Conservation (phyloP, 1,140 invertebrate species). For the Sitodiplosis mosellana region DNA sequence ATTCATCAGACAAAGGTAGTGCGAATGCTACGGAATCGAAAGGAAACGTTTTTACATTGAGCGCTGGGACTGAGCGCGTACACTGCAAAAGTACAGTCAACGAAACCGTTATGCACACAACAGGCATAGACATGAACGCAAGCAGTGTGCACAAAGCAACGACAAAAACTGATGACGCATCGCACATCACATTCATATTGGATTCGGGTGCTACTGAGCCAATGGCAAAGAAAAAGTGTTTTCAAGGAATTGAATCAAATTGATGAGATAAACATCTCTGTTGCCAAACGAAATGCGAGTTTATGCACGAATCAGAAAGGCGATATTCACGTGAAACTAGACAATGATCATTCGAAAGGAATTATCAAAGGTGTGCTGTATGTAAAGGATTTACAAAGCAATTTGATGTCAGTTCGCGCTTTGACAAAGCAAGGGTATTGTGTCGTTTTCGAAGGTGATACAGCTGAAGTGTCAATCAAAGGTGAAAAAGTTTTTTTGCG, state of each 20-base stretch:
- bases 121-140: no score
- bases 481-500: not conserved
- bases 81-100: no score
- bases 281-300: constrained; percentile 7
- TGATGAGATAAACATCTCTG: constrained; percentile 7
- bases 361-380: not conserved
- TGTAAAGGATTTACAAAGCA: not conserved
- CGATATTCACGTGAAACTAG: constrained; percentile 6
- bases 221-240: constrained; percentile 6
- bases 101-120: no score
- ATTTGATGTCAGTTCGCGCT: not conserved
- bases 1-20: not conserved
- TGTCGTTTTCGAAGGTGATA: not conserved
- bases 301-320: constrained; percentile 5
- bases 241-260: constrained; percentile 7
- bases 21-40: not conserved
- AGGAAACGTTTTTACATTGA: not conserved
- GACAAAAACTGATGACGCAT: no score
- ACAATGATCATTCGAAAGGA: constrained; percentile 13
- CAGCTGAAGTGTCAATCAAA: not conserved
- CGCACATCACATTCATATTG: constrained; percentile 8
- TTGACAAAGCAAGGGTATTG: not conserved
- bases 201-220: constrained; percentile 13
- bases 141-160: no score
- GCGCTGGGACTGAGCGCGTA: no score